phyloP scores from a whole-genome alignment of 2,113 vertebrate genomes.

The Brienomyrus brachyistius region DNA sequence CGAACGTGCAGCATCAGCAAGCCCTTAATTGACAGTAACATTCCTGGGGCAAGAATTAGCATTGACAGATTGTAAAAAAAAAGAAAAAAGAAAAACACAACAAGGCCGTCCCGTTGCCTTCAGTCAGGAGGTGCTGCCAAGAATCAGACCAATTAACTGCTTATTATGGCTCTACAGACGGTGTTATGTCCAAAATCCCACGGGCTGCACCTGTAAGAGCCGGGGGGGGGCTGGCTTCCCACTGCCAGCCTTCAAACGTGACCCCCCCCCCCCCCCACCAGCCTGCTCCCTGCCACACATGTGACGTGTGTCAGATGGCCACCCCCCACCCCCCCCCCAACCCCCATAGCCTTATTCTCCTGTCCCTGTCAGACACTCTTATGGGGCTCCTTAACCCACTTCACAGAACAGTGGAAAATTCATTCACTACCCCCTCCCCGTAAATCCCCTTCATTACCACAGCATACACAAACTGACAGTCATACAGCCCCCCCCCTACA shows the following conservation, averaged over 20 bases:
- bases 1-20: constrained; percentile 37
- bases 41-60: constrained; percentile 26
- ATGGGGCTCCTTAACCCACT: constrained; percentile 24
- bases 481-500: neutral
- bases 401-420: constrained; percentile 29
- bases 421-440: constrained; percentile 22
- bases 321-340: no score
- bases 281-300: neutral
- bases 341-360: neutral
- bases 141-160: constrained; percentile 11
- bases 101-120: neutral
- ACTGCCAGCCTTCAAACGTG: neutral
- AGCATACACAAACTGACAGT: neutral
- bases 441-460: neutral
- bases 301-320: neutral
- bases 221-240: neutral
- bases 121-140: neutral
- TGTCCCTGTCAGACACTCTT: constrained; percentile 19
- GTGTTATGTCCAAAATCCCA: constrained; percentile 7
- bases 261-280: neutral
- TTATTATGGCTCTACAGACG: constrained; percentile 3
- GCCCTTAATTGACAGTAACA: constrained; percentile 31
- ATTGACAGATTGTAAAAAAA: neutral
- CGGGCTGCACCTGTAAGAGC: constrained; percentile 12
- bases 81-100: neutral